phyloP scores from a whole-genome alignment of 35 echinoderm and acorn worm species.

The Ophiothrix spiculata region DNA sequence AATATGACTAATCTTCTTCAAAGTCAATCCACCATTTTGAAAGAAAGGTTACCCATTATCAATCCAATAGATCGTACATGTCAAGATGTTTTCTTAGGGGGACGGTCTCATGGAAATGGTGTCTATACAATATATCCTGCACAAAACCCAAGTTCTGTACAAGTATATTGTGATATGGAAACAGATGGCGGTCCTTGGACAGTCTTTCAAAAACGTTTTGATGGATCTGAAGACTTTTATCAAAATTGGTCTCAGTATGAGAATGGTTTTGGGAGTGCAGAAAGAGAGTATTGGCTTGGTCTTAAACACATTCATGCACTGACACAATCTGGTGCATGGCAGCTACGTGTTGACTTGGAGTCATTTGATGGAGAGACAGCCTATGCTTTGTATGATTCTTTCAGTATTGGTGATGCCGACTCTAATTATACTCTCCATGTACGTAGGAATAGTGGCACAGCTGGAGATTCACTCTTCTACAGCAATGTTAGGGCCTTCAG shows the following conservation, averaged over 20 bases:
- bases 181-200: not conserved
- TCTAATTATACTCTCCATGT: not conserved
- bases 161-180: slow-evolving; percentile 19
- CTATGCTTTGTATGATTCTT: not conserved
- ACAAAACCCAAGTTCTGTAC: not conserved
- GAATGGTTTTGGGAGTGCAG: slow-evolving; percentile 38
- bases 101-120: not conserved
- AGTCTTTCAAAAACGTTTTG: not conserved
- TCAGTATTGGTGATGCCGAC: not conserved
- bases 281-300: slow-evolving; percentile 46
- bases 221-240: slow-evolving; percentile 41
- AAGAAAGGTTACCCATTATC: too few relatives aligned
- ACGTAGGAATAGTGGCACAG: not conserved
- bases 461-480: not conserved
- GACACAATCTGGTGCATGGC: not conserved
- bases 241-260: slow-evolving; percentile 36
- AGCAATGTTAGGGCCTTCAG: not conserved
- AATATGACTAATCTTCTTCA: too few relatives aligned
- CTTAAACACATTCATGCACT: slow-evolving; percentile 23
- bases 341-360: not conserved
- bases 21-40: too few relatives aligned
- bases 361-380: not conserved
- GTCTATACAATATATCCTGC: not conserved
- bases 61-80: too few relatives aligned
- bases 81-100: not conserved